Evolutionary conservation across 2,797 vertebrate species (phyloP).

Genomic region (Tragelaphus eurycerus): DNA sequence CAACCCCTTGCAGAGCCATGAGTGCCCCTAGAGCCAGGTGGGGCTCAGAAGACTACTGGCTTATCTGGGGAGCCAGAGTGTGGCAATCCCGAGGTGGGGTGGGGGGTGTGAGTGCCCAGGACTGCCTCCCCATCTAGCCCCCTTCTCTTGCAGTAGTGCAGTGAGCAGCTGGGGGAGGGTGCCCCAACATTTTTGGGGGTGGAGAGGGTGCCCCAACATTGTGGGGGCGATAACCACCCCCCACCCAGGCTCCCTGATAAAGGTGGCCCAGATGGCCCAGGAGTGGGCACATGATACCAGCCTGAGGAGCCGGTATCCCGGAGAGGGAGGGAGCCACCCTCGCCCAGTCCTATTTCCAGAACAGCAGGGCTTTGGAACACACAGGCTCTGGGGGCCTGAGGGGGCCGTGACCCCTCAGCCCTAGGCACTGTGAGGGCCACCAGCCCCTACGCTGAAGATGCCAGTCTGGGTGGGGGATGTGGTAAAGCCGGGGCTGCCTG

Average conservation of each 20-base stretch:
- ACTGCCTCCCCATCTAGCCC: not conserved
- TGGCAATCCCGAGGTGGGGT: not conserved
- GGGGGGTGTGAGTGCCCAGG: not conserved
- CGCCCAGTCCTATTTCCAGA: not conserved
- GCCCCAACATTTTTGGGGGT: not conserved
- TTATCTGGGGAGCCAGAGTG: not conserved
- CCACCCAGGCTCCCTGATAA: slow-evolving; percentile 69
- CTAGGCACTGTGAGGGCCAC: not conserved
- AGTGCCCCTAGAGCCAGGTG: not conserved
- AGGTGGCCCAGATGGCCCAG: slow-evolving; percentile 34
- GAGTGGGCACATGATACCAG: slow-evolving; percentile 33
- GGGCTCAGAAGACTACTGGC: not conserved
- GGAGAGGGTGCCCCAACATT: not conserved
- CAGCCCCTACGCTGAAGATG: not conserved
- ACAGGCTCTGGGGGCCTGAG: not conserved
- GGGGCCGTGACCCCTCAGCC: not conserved
- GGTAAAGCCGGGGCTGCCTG: not conserved
- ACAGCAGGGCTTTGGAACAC: not conserved
- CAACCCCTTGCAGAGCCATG: not conserved
- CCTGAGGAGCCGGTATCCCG: not conserved
- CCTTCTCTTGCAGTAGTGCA: too few relatives aligned
- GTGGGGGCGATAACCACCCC: slow-evolving; percentile 51
- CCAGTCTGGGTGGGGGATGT: not conserved
- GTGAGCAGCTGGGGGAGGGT: not conserved
- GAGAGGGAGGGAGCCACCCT: not conserved